Evolutionary conservation across 2,113 vertebrate genomes (phyloP), one percentile per base, ranked within the genome.

Genomic region (Alethe castanea): DNA sequence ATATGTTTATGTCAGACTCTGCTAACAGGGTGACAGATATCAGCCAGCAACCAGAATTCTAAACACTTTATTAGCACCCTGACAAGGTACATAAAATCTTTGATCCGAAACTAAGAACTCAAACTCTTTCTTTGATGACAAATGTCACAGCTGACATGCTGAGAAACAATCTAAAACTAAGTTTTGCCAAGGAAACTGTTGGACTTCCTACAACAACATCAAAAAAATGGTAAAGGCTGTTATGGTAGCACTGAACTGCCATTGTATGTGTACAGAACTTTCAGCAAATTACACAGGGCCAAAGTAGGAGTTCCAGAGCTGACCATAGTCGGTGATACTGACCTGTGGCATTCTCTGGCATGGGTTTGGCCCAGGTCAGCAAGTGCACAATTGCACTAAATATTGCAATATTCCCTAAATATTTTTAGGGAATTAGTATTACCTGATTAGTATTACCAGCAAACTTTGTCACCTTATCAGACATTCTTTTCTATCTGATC

Each of bases 51-150:
- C 69, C 45, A 95, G 95, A 86, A 84, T 86, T 11, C 15, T 23
- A 88, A 96, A 92, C 59, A 62, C 33, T 95, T 93, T 97, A 77
- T 81, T 94, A 94, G 53, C 23, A 84, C 53, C 25, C 56, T 84
- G 40, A 69, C 38, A 92, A 78, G 28, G 4, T 52, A 50, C 45
- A 60, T 16, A 69, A 89, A 88, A 54, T 69, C 64, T 64, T 76
- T 90, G 50, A 65, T 90, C 71, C 74, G 61, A 82, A 95, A 85
- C 50, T 57, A 84, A 92, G 77, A 92, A 31, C 6, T 57, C 81
- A 48, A 91, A 81, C 45, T 61, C 19, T 50, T 81, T 28, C 38
- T 79, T 91, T 76, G 44, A 74, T 38, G 76, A 64, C 2, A 7
- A n/a, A 24, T 48, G 29, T 8, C 40, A 86, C 42, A 83, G 61